These are phyloP conservation scores for Oxyscelio sp. DNA, from an alignment of 2,888 invertebrate species.

Conservation along the genomic window DNA sequence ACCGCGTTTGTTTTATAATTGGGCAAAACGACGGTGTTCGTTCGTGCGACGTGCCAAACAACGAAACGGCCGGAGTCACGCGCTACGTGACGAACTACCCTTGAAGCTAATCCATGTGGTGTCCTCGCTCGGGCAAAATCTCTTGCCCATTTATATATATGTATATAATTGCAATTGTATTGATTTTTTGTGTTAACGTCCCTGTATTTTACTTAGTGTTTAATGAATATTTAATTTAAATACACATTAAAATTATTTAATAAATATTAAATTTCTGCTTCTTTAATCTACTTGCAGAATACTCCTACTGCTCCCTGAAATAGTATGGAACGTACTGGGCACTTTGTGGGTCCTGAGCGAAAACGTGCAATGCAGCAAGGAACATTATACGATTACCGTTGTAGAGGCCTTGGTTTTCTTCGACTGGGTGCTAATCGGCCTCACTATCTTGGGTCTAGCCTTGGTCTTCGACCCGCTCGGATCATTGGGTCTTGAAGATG, in stretches of 20 bases:
- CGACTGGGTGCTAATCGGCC: slow-evolving; percentile 94
- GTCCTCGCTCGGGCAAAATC: slow-evolving; percentile 77
- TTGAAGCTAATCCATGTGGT: slow-evolving; percentile 85
- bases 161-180: no score
- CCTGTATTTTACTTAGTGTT: no score
- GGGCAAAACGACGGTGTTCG: slow-evolving; percentile 83
- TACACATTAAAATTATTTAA: no score
- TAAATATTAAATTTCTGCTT: neutral
- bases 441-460: slow-evolving; percentile 93
- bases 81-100: slow-evolving; percentile 88
- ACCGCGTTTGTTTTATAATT: slow-evolving; percentile 88
- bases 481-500: slow-evolving; percentile 81
- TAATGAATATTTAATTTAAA: no score
- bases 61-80: slow-evolving; percentile 87
- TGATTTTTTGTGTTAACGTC: no score
- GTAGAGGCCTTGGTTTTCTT: slow-evolving; percentile 94
- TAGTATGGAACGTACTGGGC: slow-evolving; percentile 94
- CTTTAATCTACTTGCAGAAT: slow-evolving; percentile 91
- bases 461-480: slow-evolving; percentile 95
- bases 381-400: slow-evolving; percentile 92
- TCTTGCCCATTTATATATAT: slow-evolving; percentile 48
- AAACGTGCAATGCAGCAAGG: slow-evolving; percentile 91
- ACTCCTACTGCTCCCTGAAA: slow-evolving; percentile 93
- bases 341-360: slow-evolving; percentile 95
- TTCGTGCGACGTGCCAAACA: slow-evolving; percentile 87